phyloP scores from a whole-genome alignment of 2,888 invertebrate species.

The Melanchra persicariae region DNA sequence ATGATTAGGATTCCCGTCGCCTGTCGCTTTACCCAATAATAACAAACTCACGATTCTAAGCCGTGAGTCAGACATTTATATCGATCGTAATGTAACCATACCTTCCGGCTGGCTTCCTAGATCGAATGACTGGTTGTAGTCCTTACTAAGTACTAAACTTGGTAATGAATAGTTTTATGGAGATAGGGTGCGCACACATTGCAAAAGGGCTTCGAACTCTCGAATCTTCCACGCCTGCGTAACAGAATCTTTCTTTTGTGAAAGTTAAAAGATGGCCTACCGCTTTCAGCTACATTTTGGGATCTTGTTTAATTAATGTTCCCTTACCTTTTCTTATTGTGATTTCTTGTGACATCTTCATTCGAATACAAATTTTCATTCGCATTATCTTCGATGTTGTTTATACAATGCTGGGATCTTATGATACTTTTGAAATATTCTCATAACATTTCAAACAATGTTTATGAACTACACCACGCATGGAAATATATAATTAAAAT shows the following conservation, averaged over 20 bases:
- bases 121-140: constrained; percentile 63
- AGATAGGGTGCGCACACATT: constrained; percentile 16
- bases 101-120: constrained; percentile 65
- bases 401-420: constrained; percentile 5
- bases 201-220: neutral
- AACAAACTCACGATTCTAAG: constrained; percentile 45
- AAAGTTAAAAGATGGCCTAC: constrained; percentile 15
- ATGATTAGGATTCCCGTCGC: constrained; percentile 39
- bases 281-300: neutral
- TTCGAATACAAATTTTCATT: neutral
- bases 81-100: constrained; percentile 60
- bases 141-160: constrained; percentile 50
- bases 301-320: neutral
- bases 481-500: constrained; percentile 42
- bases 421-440: constrained; percentile 11
- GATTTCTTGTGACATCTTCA: neutral
- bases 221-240: neutral
- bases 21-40: constrained; percentile 39
- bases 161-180: constrained; percentile 29
- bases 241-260: neutral
- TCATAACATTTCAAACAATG: constrained; percentile 13
- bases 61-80: constrained; percentile 59
- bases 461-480: constrained; percentile 18
- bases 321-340: neutral
- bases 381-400: too few species aligned